Base-by-base conservation (phyloP, 2,797 vertebrate genomes). In the Rhincodon typus region DNA sequence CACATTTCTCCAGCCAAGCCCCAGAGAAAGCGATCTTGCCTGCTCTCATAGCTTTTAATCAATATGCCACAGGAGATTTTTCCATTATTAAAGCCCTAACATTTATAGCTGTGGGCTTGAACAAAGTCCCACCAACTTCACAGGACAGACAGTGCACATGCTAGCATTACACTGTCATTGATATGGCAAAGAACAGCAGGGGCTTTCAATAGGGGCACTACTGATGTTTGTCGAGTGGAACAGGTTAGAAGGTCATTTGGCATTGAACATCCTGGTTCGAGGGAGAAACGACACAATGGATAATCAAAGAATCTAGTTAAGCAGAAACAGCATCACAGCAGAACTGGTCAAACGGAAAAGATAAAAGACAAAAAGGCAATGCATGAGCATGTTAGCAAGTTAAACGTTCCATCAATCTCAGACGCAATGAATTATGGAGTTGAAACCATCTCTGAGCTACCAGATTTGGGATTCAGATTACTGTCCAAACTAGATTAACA, bases 21-120 rank as follows among this genome's bases (percentile, higher is more conserved):
- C 94, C 94, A 77, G 70, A 77, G 94, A 74, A 77, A 74, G 94
- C 53, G 27, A 95, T 95, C 46, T 70, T 57, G 94, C 27, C 94
- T 72, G 94, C 3, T 15, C 69, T 93, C 7, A 27, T 46, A 27
- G 70, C 70, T 57, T 57, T 30, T 2, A 46, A 77, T 95, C 94
- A 77, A 95, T 95, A 34, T 77, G 70, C 70, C 50, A 77, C 70
- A 53, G 30, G 46, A 53, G 46, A 0, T 10, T 53, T 8, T 77
- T 77, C 94, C 53, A 57, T 53, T 95, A 72, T 95, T 77, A 53
- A 77, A 77, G 94, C 94, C 46, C 42, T 2, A n/a, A 77, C 7
- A n/a, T 77, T 95, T 77, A n/a, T 95, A 77, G 57, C 94, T 50
- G 70, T 19, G 46, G 67, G 70, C 34, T 46, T 21, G 69, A 57